Percentiles rank a stretch among this genome's conserved stretches.
Conservation (phyloP, 2,113 vertebrate species). For the Cheirogaleus medius region DNA sequence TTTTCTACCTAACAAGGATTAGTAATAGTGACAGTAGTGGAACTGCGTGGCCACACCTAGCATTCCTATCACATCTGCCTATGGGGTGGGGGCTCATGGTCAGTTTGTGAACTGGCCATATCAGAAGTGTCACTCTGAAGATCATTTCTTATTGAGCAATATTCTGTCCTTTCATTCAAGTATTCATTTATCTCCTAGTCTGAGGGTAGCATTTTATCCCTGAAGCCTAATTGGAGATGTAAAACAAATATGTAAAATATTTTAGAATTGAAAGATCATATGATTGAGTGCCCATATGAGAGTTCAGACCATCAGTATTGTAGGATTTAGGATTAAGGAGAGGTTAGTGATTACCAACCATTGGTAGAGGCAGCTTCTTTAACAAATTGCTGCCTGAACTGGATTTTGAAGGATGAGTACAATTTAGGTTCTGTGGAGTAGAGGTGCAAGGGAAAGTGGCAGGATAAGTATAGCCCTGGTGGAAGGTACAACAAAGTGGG, state of each 20-base stretch:
- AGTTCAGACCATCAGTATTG: background rate
- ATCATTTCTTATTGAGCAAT: background rate
- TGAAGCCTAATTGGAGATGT: background rate
- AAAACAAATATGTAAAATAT: background rate
- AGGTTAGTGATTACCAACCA: background rate
- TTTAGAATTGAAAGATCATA: background rate
- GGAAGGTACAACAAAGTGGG: background rate
- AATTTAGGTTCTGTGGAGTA: background rate
- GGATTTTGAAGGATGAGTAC: background rate
- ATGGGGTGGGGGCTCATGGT: background rate
- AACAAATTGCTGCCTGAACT: background rate
- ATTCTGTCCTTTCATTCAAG: background rate
- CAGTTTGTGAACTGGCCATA: background rate
- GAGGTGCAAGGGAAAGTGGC: background rate
- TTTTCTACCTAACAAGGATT: background rate
- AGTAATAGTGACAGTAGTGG: background rate
- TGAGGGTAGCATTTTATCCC: background rate
- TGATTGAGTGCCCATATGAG: background rate
- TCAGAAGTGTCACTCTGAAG: background rate
- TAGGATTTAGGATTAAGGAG: constrained; percentile 1
- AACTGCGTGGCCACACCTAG: background rate
- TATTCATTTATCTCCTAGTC: background rate
- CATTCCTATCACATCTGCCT: background rate
- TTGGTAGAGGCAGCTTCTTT: background rate
- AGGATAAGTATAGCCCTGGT: background rate